Base-by-base conservation (phyloP, 2,888 invertebrate species). In the Micropterix aruncella region DNA sequence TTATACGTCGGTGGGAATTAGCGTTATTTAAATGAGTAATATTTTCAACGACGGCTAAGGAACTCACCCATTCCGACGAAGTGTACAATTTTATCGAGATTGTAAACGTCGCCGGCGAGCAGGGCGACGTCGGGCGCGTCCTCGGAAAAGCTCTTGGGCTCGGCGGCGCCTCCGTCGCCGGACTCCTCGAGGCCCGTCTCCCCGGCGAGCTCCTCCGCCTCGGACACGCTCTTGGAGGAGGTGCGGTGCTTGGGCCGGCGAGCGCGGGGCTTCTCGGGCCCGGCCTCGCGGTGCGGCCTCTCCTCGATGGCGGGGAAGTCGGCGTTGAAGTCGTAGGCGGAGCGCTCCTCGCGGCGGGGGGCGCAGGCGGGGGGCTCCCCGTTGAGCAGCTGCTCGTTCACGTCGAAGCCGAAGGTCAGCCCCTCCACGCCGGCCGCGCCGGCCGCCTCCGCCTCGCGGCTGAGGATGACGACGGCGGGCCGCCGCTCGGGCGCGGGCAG, bases 361-460 rank as follows among this genome's bases (percentile, higher is more conserved):
- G 19, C n/a, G 38, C 40, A 16, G 16, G 43, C 50, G 16, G 58
- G 56, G 16, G 40, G 44, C 19, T 61, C 63, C 3, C 66, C 67
- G 47, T 70, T 67, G 54, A 84, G 64, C 55, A 85, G 68, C 59
- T 80, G 79, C 62, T 83, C 80, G 63, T 85, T 83, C 47, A 85
- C 68, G 57, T 83, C 85, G 63, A 85, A 85, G 12, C 86, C 86
- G 62, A 90, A 90, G 36, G 85, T 86, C 46, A 88, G 75, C 55
- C 79, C 81, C 56, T 75, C 74, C 62, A 81, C 75, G 51, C 73
- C 73, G 51, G 70, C 70, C 52, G 65, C 63, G 44, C 57, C 55
- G 42, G 52, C 57, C 19, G 66, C 59, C 43, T 60, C 57, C 50
- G 60, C 61, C 49, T 70, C 68, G 56, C 80, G 78, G 60, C 82